A percentile compares a stretch with the other conserved stretches of the same genome.
These are phyloP conservation scores for Maconellicoccus hirsutus DNA, from an alignment of 1,140 invertebrate species.

Conservation along the genomic window DNA sequence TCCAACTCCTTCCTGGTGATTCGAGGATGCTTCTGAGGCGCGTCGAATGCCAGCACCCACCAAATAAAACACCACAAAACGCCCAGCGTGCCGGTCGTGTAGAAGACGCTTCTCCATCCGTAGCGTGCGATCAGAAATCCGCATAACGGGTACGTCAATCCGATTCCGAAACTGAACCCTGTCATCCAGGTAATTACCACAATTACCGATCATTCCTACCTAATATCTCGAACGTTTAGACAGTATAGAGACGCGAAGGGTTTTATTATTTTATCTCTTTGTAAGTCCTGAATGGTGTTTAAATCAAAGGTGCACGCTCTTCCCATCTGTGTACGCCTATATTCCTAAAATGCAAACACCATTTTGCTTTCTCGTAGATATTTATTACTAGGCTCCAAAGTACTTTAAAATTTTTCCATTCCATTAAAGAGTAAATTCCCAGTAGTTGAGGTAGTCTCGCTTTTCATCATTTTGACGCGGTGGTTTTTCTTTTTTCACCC, in stretches of 20 bases:
- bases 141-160: slow-evolving; percentile 54
- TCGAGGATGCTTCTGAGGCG: slow-evolving; percentile 56
- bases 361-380: slow-evolving; percentile 4
- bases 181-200: slow-evolving; percentile 28
- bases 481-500: no score
- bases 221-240: background rate
- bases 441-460: background rate
- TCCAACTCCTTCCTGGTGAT: slow-evolving; percentile 54
- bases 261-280: no score
- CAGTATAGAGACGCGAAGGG: no score
- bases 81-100: slow-evolving; percentile 56
- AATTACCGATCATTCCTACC: slow-evolving; percentile 26
- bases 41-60: slow-evolving; percentile 61
- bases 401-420: background rate
- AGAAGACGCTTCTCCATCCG: slow-evolving; percentile 55
- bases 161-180: slow-evolving; percentile 59
- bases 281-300: background rate
- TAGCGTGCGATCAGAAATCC: slow-evolving; percentile 54
- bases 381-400: background rate
- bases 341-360: slow-evolving; percentile 4
- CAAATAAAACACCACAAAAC: slow-evolving; percentile 54
- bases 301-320: background rate
- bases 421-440: background rate
- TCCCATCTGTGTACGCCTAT: background rate
- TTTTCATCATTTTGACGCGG: no score